Conservation (phyloP, 2,113 vertebrate species). For the Prinia subflava region DNA sequence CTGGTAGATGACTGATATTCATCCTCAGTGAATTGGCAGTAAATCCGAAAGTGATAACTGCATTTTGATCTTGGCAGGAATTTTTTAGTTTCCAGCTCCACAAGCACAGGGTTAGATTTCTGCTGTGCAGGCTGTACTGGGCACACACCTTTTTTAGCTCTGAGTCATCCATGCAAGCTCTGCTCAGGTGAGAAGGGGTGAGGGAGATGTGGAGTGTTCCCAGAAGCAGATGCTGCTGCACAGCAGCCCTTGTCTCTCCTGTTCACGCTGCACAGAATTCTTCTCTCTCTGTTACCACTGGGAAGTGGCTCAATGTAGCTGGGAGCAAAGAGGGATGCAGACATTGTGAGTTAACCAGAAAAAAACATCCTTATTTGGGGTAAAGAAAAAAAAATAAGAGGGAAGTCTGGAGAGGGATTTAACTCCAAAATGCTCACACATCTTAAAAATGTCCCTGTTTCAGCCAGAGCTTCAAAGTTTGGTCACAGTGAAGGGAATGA, state of each 20-base stretch:
- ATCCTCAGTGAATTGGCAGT: neutral
- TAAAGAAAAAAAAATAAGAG: neutral
- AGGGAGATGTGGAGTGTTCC: neutral
- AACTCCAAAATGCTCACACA: neutral
- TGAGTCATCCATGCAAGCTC: neutral
- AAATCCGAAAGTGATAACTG: neutral
- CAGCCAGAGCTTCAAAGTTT: neutral
- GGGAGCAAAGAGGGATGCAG: neutral
- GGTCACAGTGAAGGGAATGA: neutral
- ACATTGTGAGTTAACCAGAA: neutral
- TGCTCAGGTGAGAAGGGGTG: neutral
- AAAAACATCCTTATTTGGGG: neutral
- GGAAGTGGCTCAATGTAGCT: neutral
- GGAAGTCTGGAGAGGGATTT: neutral
- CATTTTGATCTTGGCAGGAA: neutral
- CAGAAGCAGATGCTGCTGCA: slow-evolving; percentile 20
- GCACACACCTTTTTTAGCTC: neutral
- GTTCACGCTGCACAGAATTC: neutral
- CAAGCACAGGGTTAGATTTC: neutral
- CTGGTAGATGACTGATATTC: neutral
- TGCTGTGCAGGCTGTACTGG: neutral
- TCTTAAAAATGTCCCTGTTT: neutral
- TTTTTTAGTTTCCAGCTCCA: neutral
- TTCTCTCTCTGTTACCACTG: neutral
- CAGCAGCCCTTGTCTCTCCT: neutral